Base-by-base conservation (phyloP, 2,888 invertebrate genomes). In the Troilus luridus region DNA sequence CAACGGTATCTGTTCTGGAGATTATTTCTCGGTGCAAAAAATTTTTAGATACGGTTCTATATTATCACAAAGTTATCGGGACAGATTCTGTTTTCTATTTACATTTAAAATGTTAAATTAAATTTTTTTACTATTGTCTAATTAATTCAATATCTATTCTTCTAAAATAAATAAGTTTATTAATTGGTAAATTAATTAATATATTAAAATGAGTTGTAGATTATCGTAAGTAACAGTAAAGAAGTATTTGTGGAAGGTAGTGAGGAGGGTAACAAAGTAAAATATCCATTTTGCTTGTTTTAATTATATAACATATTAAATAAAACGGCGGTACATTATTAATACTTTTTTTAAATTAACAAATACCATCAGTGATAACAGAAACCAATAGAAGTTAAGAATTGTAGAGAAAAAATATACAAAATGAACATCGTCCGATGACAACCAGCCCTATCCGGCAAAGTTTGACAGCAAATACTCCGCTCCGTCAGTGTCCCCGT, bases 381-480 rank as follows among this genome's bases (percentile, higher is more conserved):
- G 72, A 17, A 77, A 77, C 72, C 17, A 77, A 41, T 17, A 0
- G 72, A 19, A 67, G 24, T 12, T 67, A 27, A 67, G 67, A 27
- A 27, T 0, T n/a, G 59, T 12, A n/a, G 2, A 24, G 14, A 24
- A 67, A 24, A n/a, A 67, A 67, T 24, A 9, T 12, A 24, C 24
- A 12, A 14, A 10, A 9, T 12, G 64, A n/a, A 67, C 9, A 9
- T 17, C 72, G 8, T 17, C 14, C 72, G 41, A 77, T 77, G 41
- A 77, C 41, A 17, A 0, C 72, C 17, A 19, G 12, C 7, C 41
- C 72, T 17, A 8, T 17, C 41, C 72, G 72, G 72, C 41, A 19
- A 41, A 72, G 7, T 77, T 77, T 77, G 72, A 77, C 72, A 77
- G 72, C 72, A 77, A 77, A 41, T 77, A 41, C 72, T 77, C 72